Evolutionary conservation across 2,797 vertebrate species (phyloP).

Genomic region (Chelidonichthys spinosus): DNA sequence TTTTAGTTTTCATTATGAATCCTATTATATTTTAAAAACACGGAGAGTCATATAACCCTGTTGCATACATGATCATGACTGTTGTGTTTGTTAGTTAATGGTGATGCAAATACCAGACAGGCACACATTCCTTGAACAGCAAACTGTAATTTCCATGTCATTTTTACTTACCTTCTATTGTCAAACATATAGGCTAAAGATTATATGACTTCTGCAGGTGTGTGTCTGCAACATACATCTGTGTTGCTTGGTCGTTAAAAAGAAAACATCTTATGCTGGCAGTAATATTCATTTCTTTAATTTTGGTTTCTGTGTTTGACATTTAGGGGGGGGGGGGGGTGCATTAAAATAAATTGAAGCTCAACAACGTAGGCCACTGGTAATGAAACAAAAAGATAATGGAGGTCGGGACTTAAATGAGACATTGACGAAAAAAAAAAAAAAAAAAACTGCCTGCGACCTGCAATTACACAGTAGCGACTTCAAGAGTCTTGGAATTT

Average conservation of each 20-base stretch:
- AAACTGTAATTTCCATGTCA: background rate
- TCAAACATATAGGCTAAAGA: background rate
- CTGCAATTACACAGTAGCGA: conserved; percentile 53
- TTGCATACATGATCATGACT: background rate
- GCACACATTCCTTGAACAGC: background rate
- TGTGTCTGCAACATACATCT: background rate
- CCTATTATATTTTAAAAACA: background rate
- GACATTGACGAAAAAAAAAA: conserved; percentile 39
- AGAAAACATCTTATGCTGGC: conserved; percentile 8
- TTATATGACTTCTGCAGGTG: background rate
- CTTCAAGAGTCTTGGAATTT: conserved; percentile 48
- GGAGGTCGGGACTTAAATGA: conserved; percentile 44
- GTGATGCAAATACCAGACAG: background rate
- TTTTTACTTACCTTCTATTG: conserved; percentile 29
- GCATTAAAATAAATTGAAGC: conserved; percentile 73
- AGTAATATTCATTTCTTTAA: conserved; percentile 71
- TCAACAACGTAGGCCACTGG: conserved; percentile 68
- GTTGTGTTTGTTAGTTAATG: background rate
- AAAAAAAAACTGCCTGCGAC: conserved; percentile 26
- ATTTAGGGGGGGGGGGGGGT: conserved; percentile 47
- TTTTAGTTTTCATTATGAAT: background rate
- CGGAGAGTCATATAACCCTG: conserved; percentile 2
- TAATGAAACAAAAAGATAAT: conserved; percentile 48
- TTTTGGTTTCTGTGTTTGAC: conserved; percentile 78
- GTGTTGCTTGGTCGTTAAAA: conserved; percentile 2